phyloP scores from a whole-genome alignment of 2,113 vertebrate genomes.

The Astur gentilis region DNA sequence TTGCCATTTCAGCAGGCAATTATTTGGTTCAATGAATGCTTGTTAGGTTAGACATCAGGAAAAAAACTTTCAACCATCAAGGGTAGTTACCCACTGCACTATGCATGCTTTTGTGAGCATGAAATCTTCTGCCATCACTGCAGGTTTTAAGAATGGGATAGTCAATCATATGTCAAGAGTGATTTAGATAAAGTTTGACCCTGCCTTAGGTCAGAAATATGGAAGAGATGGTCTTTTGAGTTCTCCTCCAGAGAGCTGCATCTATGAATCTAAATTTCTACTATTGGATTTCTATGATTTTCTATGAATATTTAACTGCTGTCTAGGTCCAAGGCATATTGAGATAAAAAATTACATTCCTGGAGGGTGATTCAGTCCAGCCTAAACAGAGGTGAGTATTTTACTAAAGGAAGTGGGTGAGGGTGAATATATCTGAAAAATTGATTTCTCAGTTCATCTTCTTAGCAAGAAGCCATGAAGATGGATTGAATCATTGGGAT shows the following conservation, averaged over 20 bases:
- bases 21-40: background rate
- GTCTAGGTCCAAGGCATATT: background rate
- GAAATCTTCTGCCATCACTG: background rate
- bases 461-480: background rate
- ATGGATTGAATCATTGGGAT: background rate
- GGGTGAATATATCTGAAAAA: background rate
- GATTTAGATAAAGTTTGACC: background rate
- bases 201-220: background rate
- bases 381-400: background rate
- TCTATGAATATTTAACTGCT: slow-evolving; percentile 45
- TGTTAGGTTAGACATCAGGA: background rate
- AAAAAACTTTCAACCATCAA: background rate
- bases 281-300: slow-evolving; percentile 2
- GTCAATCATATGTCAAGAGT: background rate
- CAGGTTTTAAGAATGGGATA: background rate
- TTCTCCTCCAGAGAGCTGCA: background rate
- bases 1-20: background rate
- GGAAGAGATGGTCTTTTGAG: background rate
- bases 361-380: background rate
- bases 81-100: background rate
- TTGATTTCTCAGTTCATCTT: slow-evolving; percentile 19
- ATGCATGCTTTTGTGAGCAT: background rate
- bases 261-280: background rate
- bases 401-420: background rate
- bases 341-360: background rate